Evolutionary conservation across 2,888 invertebrate species (phyloP).

Genomic region (Nysson spinosus): DNA sequence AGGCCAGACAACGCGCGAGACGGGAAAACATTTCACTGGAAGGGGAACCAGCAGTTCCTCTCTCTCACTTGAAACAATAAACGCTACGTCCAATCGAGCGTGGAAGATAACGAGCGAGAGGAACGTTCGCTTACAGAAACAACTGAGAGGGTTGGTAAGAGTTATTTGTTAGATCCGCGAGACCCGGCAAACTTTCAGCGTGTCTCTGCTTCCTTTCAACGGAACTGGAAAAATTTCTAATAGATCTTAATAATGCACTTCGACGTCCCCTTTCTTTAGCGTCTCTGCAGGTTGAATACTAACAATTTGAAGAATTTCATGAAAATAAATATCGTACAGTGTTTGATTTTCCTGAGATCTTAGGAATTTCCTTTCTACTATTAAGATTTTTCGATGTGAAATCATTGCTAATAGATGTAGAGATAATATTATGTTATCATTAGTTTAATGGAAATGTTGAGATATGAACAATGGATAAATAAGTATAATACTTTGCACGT

Average conservation of each 20-base stretch:
- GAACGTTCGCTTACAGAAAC: slow-evolving; percentile 33
- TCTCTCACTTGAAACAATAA: slow-evolving; percentile 69
- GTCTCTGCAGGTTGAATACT: too few species aligned
- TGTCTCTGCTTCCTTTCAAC: slow-evolving; percentile 24
- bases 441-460: too few species aligned
- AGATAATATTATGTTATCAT: too few species aligned
- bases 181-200: slow-evolving; percentile 42
- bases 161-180: slow-evolving; percentile 65
- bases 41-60: too few species aligned
- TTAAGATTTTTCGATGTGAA: too few species aligned
- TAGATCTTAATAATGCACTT: slow-evolving; percentile 61
- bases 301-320: too few species aligned
- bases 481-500: too few species aligned
- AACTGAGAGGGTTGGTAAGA: slow-evolving; percentile 45
- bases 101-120: slow-evolving; percentile 67
- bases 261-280: slow-evolving; percentile 25
- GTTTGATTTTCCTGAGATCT: too few species aligned
- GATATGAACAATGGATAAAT: too few species aligned
- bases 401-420: too few species aligned
- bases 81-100: slow-evolving; percentile 66
- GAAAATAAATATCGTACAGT: too few species aligned
- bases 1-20: slow-evolving; percentile 51
- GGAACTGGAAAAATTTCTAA: slow-evolving; percentile 47
- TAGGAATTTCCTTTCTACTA: too few species aligned
- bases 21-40: slow-evolving; percentile 62